Evolutionary conservation across 2,888 invertebrate species (phyloP).

Genomic region (Drosophila kanekoi): DNA sequence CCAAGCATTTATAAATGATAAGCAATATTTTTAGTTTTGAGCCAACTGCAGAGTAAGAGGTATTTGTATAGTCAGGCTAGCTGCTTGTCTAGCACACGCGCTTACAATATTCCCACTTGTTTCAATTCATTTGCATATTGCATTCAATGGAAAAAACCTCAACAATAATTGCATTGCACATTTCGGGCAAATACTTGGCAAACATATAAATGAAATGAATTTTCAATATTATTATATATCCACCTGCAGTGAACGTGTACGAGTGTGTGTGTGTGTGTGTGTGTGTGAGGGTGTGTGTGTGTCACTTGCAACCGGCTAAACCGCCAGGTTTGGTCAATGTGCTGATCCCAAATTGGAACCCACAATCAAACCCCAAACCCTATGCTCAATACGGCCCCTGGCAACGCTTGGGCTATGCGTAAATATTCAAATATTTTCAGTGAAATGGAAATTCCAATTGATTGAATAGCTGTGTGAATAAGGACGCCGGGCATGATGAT

Average conservation of each 20-base stretch:
- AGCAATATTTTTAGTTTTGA: too few species aligned
- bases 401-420: conserved; percentile 35
- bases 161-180: conserved; percentile 69
- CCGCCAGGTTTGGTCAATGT: conserved; percentile 29
- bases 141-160: conserved; percentile 36
- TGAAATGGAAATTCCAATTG: conserved; percentile 79
- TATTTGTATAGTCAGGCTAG: background rate
- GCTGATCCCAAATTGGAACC: conserved; percentile 14
- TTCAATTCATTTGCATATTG: conserved; percentile 45
- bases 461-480: conserved; percentile 56
- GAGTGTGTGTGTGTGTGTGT: background rate
- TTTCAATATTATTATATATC: conserved; percentile 61
- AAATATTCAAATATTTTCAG: conserved; percentile 77
- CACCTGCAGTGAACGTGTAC: conserved; percentile 4
- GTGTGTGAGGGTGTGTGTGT: background rate
- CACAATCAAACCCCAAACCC: conserved; percentile 17
- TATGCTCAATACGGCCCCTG: conserved; percentile 1
- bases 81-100: background rate
- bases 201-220: conserved; percentile 58
- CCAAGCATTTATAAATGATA: too few species aligned
- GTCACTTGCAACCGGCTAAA: conserved; percentile 26
- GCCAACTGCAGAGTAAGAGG: background rate
- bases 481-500: conserved; percentile 1
- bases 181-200: conserved; percentile 42
- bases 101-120: background rate